These are phyloP conservation scores for Ciconia nigra DNA, from an alignment of 2,797 vertebrate species.

Conservation along the genomic window DNA sequence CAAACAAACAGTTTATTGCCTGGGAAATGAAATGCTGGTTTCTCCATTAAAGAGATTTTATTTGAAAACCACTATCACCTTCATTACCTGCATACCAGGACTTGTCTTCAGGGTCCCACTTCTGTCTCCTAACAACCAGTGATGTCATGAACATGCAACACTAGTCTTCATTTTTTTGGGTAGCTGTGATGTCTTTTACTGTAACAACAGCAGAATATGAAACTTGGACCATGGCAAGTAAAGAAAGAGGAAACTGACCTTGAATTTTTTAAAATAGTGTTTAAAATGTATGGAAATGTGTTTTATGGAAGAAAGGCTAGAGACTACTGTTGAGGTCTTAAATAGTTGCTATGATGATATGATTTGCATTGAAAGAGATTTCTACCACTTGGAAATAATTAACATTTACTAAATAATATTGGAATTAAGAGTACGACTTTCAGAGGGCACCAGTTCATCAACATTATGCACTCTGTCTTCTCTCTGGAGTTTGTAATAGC, in stretches of 20 bases:
- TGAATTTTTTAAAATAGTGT: not conserved
- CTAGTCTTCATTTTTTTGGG: not conserved
- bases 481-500: not conserved
- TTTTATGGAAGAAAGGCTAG: not conserved
- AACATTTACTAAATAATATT: conserved; percentile 31
- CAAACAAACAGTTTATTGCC: not conserved
- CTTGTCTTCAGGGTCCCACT: not conserved
- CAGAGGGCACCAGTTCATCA: not conserved
- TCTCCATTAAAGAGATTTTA: not conserved
- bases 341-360: not conserved
- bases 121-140: not conserved
- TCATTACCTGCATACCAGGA: not conserved
- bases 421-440: not conserved
- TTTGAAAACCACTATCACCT: not conserved
- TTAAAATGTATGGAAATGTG: not conserved
- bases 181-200: not conserved
- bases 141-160: not conserved
- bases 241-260: not conserved
- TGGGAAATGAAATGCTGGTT: not conserved
- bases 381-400: not conserved
- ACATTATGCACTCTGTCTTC: not conserved
- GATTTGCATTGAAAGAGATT: not conserved
- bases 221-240: not conserved
- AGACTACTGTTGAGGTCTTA: not conserved
- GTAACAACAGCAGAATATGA: not conserved